A percentile compares a stretch with the other conserved stretches of the same genome.
Conservation (phyloP, 2,113 vertebrate species). For the Chaetorhynchus papuensis region DNA sequence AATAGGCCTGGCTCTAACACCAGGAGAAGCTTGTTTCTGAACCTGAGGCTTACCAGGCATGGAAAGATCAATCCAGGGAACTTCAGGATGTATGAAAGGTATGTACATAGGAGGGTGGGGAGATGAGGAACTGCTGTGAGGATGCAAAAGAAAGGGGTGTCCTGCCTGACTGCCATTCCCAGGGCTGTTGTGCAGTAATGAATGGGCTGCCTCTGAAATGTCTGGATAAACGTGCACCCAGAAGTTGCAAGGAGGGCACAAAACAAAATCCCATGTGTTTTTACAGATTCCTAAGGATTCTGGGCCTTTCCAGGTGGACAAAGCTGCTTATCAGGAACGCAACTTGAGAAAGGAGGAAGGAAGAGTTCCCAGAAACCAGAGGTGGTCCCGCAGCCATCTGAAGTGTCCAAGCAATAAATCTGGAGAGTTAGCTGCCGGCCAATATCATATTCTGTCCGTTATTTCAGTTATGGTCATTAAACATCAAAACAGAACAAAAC, state of each 20-base stretch:
- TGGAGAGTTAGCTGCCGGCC: neutral
- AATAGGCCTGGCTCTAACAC: fast-evolving
- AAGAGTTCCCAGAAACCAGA: constrained; percentile 7
- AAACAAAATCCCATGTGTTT: neutral
- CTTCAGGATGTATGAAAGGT: neutral
- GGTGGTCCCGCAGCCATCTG: neutral
- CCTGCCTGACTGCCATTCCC: neutral
- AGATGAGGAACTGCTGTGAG: neutral
- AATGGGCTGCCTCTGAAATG: fast-evolving
- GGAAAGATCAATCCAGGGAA: neutral
- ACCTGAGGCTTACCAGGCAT: neutral
- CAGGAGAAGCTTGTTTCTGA: neutral
- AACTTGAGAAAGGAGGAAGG: neutral
- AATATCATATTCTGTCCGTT: neutral
- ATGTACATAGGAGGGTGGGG: neutral
- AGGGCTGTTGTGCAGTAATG: neutral
- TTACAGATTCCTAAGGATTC: neutral
- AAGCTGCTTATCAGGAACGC: neutral
- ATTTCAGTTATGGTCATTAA: constrained; percentile 20
- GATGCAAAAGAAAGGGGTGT: neutral
- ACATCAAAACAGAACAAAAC: neutral
- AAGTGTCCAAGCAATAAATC: neutral
- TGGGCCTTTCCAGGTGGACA: neutral
- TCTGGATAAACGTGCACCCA: neutral
- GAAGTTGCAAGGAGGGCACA: neutral